Conservation (phyloP, 1,140 invertebrate species). For the Pemphigus obesinymphae region DNA sequence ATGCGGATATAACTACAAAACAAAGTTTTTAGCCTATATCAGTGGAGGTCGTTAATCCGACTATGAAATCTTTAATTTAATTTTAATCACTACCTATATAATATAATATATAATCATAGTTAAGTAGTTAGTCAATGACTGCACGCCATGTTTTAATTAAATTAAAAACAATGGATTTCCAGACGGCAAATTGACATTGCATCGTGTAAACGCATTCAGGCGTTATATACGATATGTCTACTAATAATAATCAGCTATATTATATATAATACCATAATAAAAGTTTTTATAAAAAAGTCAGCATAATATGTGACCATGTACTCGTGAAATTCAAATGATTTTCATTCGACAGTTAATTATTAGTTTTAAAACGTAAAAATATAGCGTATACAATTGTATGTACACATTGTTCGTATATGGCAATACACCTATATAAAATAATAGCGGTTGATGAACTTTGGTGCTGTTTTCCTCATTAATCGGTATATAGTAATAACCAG, state of each 20-base stretch:
- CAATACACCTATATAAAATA: too few species aligned
- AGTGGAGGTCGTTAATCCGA: background rate
- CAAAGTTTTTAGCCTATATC: background rate
- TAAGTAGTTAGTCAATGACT: background rate
- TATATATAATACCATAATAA: background rate
- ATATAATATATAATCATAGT: background rate
- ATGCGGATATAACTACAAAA: background rate
- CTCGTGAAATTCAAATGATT: background rate
- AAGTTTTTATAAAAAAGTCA: too few species aligned
- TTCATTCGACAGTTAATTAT: background rate
- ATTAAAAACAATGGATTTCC: background rate
- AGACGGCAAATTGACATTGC: background rate
- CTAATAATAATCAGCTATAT: background rate
- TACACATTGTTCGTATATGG: background rate
- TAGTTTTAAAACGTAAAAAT: too few species aligned
- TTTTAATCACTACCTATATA: background rate
- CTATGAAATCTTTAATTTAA: background rate
- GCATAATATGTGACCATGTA: background rate
- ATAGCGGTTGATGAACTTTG: constrained; percentile 13
- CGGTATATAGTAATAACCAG: too few species aligned
- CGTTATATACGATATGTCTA: background rate
- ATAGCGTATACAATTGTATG: too few species aligned
- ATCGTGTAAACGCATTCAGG: background rate
- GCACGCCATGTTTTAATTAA: background rate
- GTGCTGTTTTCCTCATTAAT: too few species aligned